A percentile compares a stretch with the other conserved stretches of the same genome.
These are phyloP conservation scores for Prionailurus bengalensis DNA, from an alignment of 2,113 vertebrate genomes.

Conservation along the genomic window DNA sequence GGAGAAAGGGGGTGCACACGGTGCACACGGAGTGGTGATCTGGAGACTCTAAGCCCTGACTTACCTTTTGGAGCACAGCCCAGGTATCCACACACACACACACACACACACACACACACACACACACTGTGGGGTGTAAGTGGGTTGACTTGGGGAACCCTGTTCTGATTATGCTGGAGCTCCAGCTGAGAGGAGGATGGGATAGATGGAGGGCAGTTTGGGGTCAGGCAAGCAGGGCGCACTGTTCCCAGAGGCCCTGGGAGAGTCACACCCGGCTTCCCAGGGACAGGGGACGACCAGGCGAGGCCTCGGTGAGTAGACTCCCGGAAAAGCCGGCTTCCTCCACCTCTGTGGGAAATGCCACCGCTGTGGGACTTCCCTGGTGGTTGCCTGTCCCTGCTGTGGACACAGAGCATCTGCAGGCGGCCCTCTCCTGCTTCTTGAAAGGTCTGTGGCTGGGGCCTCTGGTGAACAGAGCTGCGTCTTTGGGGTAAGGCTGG, in stretches of 20 bases:
- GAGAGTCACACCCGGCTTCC: background rate
- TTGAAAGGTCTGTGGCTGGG: background rate
- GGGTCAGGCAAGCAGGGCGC: background rate
- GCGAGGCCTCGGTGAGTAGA: background rate
- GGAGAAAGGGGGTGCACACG: background rate
- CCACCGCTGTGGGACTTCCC: background rate
- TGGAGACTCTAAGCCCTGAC: background rate
- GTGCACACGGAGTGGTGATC: background rate
- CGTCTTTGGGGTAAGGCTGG: background rate
- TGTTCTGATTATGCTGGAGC: background rate
- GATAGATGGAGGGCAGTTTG: background rate
- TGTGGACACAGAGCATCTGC: background rate
- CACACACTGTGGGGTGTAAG: background rate
- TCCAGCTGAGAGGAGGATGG: background rate
- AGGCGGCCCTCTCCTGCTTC: too few relatives aligned
- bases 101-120: background rate
- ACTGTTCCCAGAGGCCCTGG: background rate
- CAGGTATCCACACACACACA: background rate
- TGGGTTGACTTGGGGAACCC: background rate
- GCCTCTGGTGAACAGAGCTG: background rate
- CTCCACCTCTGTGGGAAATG: background rate
- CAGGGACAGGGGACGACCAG: background rate
- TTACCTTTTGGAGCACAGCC: background rate
- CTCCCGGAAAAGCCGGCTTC: slow-evolving; percentile 10
- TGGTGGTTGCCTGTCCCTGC: background rate